Percentiles rank a stretch among this genome's conserved stretches.
Evolutionary conservation across 2,888 invertebrate species (phyloP).

Genomic region (Eupithecia tripunctaria): DNA sequence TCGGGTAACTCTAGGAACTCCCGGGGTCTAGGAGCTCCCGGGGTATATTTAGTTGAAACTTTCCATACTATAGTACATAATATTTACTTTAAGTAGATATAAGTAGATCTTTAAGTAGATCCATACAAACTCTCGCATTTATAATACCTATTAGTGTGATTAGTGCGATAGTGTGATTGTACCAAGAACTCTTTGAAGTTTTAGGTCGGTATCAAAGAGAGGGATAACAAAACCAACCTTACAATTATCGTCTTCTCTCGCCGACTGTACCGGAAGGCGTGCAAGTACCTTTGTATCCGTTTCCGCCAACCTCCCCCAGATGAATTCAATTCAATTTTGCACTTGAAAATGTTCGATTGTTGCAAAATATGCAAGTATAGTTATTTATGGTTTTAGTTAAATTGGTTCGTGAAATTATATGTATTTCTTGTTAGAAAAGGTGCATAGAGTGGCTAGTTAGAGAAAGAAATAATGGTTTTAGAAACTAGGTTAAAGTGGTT

Average conservation of each 20-base stretch:
- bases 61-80: too few species aligned
- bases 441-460: neutral
- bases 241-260: neutral
- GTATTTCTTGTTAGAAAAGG: neutral
- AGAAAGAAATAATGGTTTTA: neutral
- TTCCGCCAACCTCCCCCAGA: constrained; percentile 71
- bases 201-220: neutral
- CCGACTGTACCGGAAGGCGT: constrained; percentile 74
- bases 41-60: too few species aligned
- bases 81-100: too few species aligned
- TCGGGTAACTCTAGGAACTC: too few species aligned
- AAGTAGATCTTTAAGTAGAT: too few species aligned
- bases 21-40: too few species aligned
- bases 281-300: constrained; percentile 72
- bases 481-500: neutral
- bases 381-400: constrained; percentile 25
- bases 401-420: constrained; percentile 7
- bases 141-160: too few species aligned
- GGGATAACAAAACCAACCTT: neutral
- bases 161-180: too few species aligned
- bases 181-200: neutral
- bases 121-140: too few species aligned
- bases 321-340: constrained; percentile 59
- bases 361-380: constrained; percentile 32
- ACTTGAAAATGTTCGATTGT: constrained; percentile 40